These are phyloP conservation scores for Microcebus griseorufus DNA, from an alignment of 2,113 vertebrate species.

Conservation along the genomic window DNA sequence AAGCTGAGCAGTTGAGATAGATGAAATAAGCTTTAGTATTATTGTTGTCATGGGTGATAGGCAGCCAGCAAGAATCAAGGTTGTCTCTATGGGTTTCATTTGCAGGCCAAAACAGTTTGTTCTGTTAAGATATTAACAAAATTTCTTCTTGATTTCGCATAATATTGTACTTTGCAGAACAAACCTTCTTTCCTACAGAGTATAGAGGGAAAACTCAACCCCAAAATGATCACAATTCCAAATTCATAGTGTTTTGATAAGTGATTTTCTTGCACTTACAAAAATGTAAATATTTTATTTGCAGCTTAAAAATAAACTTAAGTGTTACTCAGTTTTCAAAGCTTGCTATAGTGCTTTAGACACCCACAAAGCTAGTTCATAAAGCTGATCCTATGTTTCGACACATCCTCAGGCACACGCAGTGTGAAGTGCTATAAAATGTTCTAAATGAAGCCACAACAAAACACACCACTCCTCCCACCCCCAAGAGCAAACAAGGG, in stretches of 20 bases:
- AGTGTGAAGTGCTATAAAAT: slow-evolving; percentile 21
- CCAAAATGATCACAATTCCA: slow-evolving; percentile 38
- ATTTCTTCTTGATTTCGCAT: neutral
- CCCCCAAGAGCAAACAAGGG: neutral
- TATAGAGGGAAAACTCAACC: neutral
- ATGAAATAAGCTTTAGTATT: neutral
- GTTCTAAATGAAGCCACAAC: slow-evolving; percentile 39
- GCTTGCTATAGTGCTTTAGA: slow-evolving; percentile 45
- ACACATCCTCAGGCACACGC: slow-evolving; percentile 39
- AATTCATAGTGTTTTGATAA: slow-evolving; percentile 35
- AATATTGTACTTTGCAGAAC: neutral
- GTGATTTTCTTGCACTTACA: slow-evolving; percentile 2
- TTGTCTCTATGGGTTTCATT: neutral
- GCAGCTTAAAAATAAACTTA: slow-evolving; percentile 57
- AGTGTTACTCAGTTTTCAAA: slow-evolving; percentile 45
- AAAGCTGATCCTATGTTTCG: slow-evolving; percentile 22
- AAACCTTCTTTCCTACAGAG: neutral
- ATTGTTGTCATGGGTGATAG: too few species aligned
- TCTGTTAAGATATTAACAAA: neutral
- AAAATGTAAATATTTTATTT: slow-evolving; percentile 60
- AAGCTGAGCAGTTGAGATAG: fast-evolving
- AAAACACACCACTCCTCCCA: neutral
- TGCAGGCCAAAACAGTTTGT: neutral
- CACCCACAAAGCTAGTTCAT: slow-evolving; percentile 17
- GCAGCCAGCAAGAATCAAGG: neutral